Base-by-base conservation (phyloP, 2,888 invertebrate species). In the Apodemia duryi region DNA sequence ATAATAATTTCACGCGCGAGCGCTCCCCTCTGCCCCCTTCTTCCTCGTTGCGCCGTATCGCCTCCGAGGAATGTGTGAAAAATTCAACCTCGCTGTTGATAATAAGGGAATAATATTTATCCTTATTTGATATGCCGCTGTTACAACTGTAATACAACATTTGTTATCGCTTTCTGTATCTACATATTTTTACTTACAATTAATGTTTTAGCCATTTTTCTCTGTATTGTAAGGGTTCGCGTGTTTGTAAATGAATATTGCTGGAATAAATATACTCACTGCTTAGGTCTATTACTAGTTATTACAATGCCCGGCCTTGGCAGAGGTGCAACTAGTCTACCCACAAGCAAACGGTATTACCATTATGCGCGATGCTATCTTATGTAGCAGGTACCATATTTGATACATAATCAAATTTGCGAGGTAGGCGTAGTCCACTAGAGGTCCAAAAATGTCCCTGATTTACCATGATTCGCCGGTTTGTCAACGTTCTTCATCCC, bases 1-100 rank as follows among this genome's bases (percentile, higher is more conserved):
- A 91, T 91, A 91, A 91, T 91, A 89, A 89, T 90, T 90, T 88
- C 85, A 90, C 88, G 89, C 86, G 77, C 84, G 84, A 85, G 83
- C 81, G 84, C 79, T 74, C 81, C 81, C 74, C 78, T 75, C 73
- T 69, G 68, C 63, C 74, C 77, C 79, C 74, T 72, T 74, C 68
- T 67, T 73, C 76, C 61, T 57, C 76, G 73, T 67, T 78, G 75
- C 78, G 76, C 73, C 74, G 75, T 76, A 74, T 74, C 78, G 77
- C 74, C 74, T 76, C 75, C 77, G 68, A 76, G 86, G 86, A 86
- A 90, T 90, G 88, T 86, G 85, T 86, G 80, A 86, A 91, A 88
- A 85, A 83, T 82, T 78, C 77, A 79, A 77, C 77, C 72, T 70
- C 76, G 73, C 71, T 71, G 72, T 77, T 77, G 73, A 76, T 78